Base-by-base conservation (phyloP, 2,113 vertebrate species). In the Tetraodon nigroviridis region DNA sequence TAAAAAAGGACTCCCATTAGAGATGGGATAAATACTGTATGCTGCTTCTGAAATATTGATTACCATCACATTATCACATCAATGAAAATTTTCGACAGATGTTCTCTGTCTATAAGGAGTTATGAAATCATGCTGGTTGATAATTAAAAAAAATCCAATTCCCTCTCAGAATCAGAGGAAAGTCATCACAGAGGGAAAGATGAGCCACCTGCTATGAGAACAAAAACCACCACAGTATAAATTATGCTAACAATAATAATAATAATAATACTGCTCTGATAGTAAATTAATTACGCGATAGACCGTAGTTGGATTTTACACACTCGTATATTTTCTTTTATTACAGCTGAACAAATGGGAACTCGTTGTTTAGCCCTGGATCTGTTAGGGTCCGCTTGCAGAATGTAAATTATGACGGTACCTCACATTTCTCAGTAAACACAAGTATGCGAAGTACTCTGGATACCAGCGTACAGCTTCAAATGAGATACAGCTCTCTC, bases 361-460 rank as follows among this genome's bases (percentile, higher is more conserved):
- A 57, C 67, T 18, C 3, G 45, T 59, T 45, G 53, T 62, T 47
- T 24, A 45, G 48, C 18, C 6, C 1, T 52, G 50, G 73, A 51
- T 71, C 75, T 73, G 82, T 80, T 84, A 71, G 17, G 18, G 59
- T 63, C 67, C 61, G 64, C 49, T 54, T 14, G 57, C 54, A 19
- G 56, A 71, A 77, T 73, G 64, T 78, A 75, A 80, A 86, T 81
- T 27, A 80, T 72, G 62, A 72, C 71, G 75, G 78, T 76, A 84
- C 69, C 66, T 63, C 0, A 44, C 45, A 60, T 69, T 24, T 63
- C 59, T 55, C 55, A 50, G 66, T 76, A 78, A 83, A 80, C 76
- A 81, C 51, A 12, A 42, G 52, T 44, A 49, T 73, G 62, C 73
- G 66, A 76, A 76, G 72, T 57, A 64, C 44, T 5, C 18, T 18